These are phyloP conservation scores for Crotalus horridus DNA, from an alignment of 2,113 vertebrate genomes.

Conservation along the genomic window DNA sequence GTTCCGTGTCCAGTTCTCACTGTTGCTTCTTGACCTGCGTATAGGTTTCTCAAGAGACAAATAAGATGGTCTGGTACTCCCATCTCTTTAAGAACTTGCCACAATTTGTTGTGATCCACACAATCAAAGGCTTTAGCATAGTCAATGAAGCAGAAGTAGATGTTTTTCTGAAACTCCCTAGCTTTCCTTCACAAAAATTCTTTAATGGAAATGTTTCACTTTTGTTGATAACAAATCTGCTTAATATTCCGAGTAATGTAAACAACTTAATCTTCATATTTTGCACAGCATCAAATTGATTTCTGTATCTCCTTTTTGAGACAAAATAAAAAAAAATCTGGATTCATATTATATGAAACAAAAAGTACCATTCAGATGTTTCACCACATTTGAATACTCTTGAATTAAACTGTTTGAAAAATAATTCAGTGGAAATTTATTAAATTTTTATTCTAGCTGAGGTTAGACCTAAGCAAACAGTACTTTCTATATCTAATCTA, in stretches of 20 bases:
- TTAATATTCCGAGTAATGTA: background rate
- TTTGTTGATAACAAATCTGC: background rate
- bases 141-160: too few species aligned
- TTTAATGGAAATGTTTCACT: background rate
- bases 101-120: too few species aligned
- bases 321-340: background rate
- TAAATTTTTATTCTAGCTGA: background rate
- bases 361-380: background rate
- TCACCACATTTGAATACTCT: background rate
- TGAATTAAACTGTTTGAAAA: background rate
- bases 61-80: too few species aligned
- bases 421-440: background rate
- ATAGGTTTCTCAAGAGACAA: too few species aligned
- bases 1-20: too few species aligned
- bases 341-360: background rate
- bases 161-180: too few species aligned
- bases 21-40: too few species aligned
- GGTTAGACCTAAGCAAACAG: background rate
- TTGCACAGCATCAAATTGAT: background rate
- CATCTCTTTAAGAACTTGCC: too few species aligned
- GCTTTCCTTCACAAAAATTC: background rate
- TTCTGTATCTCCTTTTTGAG: background rate
- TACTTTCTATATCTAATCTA: background rate
- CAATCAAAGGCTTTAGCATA: too few species aligned
- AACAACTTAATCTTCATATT: background rate